Evolutionary conservation across 30 jellyfish, hydroid and myxozoan species (phyloP), one percentile per base, ranked within the genome.

Genomic region (Cassiopea xamachana): DNA sequence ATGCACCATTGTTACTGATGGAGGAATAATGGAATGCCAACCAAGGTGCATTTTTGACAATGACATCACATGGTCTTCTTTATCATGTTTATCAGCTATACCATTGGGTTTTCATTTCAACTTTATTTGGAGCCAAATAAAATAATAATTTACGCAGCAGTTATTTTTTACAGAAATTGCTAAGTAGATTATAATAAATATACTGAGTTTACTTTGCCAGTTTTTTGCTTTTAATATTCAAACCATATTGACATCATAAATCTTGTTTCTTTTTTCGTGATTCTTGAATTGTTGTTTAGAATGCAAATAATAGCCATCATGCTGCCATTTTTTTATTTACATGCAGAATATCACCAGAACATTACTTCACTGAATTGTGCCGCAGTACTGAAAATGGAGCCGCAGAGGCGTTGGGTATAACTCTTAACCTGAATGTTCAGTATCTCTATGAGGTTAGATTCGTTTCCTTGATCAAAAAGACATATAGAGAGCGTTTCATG

Each of bases 1-100:
- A 6, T 94, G 95, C 71, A 80, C 92, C 86, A 91, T 94, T 55
- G 98, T 94, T 39, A 89, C 98, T 1, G 93, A 90, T 46, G 92
- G 91, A 77, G 98, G 98, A 1, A 46, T 94, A 70, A 58, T 94
- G 73, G 98, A 94, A 58, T 90, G 97, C 88, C 71, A 96, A 27
- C 98, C 98, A 64, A 74, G 98, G 98, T 94, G 68, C 60, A 45
- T 14, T 27, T 27, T 27, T 27, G 39, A 27, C 39, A 27, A 27
- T 27, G 39, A 27, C 39, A 27, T 27, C 39, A 27, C 39, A 27
- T 27, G 39, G 39, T 27, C 39, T 27, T 27, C 39, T 27, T 27
- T 27, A 27, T 27, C 39, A 27, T 27, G 39, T 27, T 27, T 27
- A 27, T 27, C 39, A 27, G 39, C 39, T 27, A 27, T 27, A 27